Evolutionary conservation across 1,140 invertebrate genomes (phyloP).

Genomic region (Bombus vancouverensis): DNA sequence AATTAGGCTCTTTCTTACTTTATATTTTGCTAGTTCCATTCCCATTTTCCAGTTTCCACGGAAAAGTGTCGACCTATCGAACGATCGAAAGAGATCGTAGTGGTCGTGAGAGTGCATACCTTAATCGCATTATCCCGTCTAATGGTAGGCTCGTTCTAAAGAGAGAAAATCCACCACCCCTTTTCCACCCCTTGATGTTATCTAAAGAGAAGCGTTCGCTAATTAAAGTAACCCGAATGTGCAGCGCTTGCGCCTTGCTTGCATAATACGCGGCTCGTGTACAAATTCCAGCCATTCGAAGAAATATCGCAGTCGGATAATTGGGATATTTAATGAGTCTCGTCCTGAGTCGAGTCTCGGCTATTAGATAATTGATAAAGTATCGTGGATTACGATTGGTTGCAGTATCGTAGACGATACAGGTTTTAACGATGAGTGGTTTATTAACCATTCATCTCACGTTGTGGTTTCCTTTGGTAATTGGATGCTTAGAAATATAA

Average conservation of each 20-base stretch:
- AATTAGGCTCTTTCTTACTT: background rate
- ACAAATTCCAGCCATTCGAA: background rate
- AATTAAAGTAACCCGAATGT: slow-evolving; percentile 62
- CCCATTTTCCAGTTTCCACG: background rate
- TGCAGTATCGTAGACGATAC: background rate
- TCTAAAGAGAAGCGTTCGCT: slow-evolving; percentile 36
- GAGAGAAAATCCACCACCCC: background rate
- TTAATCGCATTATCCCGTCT: slow-evolving; percentile 60
- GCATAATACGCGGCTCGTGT: background rate
- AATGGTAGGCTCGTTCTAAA: background rate
- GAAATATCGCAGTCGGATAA: slow-evolving; percentile 2
- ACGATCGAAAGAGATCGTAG: slow-evolving; percentile 45
- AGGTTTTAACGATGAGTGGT: background rate
- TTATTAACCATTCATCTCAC: background rate
- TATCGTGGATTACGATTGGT: background rate
- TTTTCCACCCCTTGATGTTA: slow-evolving; percentile 39
- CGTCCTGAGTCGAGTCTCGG: background rate
- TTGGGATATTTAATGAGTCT: background rate
- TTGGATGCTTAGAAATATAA: background rate
- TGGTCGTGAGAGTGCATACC: slow-evolving; percentile 51
- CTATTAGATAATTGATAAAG: background rate
- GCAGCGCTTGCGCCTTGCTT: slow-evolving; percentile 6
- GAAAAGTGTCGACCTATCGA: background rate
- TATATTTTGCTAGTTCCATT: too few species aligned
- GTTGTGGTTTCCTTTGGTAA: background rate